Base-by-base conservation (phyloP, 2,797 vertebrate species). In the Menidia menidia region DNA sequence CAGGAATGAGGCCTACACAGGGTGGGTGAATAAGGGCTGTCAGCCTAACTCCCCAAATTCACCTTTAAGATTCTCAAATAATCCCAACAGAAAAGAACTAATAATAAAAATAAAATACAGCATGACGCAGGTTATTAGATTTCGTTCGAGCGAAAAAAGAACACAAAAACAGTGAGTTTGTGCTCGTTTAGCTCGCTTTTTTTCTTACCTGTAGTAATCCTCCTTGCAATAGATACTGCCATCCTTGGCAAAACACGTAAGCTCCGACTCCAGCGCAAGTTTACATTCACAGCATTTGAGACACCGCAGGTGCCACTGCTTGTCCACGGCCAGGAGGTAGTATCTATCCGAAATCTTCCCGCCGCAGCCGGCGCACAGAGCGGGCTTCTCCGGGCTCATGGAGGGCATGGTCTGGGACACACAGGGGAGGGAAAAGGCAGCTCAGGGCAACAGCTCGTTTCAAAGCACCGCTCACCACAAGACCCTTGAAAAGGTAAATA, bases 251-350 rank as follows among this genome's bases (percentile, higher is more conserved):
- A 99, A 99, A 93, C 98, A 99, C 85, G 97, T 99, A 87, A 99
- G 95, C 89, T 99, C 97, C 51, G 98, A 99, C 90, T 99, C 98
- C 83, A 99, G 91, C 77, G 97, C 97, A 77, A 99, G 95, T 94
- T 99, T 98, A 96, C 98, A 99, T 95, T 99, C 98, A 94, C 98
- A 99, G 95, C 98, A 99, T 89, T 99, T 99, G 87, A 99, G 96
- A 81, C 98, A 99, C 77, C 97, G 93, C 78, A 99, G 95, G 91
- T 99, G 98, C 98, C 97, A 99, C 94, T 99, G 97, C 68, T 99
- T 99, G 94, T 99, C 98, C 88, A 99, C 97, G 64, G 98, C 97
- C 93, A 99, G 96, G 84, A 99, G 95, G 93, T 99, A 99, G 88
- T 98, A 99, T 93, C 98, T 95, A 86, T 99, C 97, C 59, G 97